phyloP scores from a whole-genome alignment of 2,797 vertebrate genomes.

The Yasuhikotakia modesta region DNA sequence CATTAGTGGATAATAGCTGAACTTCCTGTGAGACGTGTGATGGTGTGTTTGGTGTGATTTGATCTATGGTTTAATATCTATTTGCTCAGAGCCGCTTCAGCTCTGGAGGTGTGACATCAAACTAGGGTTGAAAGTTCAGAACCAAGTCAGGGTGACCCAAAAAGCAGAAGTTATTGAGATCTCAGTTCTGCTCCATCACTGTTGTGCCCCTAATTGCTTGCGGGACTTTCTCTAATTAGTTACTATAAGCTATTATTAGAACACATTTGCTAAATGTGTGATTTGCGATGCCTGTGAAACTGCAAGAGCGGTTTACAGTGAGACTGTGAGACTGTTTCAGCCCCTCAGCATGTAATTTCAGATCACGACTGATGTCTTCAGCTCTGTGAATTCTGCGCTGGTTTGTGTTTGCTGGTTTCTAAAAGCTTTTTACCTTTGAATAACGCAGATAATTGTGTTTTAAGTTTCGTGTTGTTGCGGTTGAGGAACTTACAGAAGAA shows the following conservation, averaged over 20 bases:
- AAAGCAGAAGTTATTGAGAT: conserved; percentile 1
- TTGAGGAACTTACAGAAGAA: no score
- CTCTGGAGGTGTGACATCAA: not conserved
- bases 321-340: no score
- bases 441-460: no score
- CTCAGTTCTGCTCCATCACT: conserved; percentile 35
- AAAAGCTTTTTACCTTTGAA: no score
- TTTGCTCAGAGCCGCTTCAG: not conserved
- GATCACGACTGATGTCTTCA: no score
- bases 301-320: not conserved
- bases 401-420: no score
- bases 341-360: no score
- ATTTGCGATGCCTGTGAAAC: not conserved
- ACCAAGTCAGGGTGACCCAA: conserved; percentile 40
- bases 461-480: no score
- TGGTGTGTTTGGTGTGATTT: conserved; percentile 2
- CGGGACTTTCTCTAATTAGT: conserved; percentile 35
- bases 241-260: conserved; percentile 26
- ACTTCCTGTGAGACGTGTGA: conserved; percentile 3
- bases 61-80: conserved; percentile 29
- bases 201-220: conserved; percentile 39
- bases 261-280: conserved; percentile 29
- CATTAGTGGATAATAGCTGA: conserved; percentile 23
- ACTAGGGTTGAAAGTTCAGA: conserved; percentile 33
- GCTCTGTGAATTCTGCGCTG: no score